Evolutionary conservation across 2,113 vertebrate genomes (phyloP).

Genomic region (Indri indri): DNA sequence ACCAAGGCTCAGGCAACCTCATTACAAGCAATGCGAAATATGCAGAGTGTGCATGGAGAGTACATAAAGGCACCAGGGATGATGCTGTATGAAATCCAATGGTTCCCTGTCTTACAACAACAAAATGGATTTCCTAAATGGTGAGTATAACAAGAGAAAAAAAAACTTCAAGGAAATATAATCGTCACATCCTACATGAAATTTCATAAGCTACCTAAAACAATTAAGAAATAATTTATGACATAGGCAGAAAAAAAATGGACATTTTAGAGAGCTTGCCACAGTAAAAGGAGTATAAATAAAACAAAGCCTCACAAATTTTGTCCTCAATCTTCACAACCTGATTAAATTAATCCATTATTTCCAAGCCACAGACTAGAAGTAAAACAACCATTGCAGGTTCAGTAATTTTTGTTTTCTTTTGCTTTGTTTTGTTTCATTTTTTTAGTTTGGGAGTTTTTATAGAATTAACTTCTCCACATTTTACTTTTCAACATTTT

Average conservation of each 20-base stretch:
- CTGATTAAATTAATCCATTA: background rate
- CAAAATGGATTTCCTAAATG: constrained; percentile 53
- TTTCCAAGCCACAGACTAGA: constrained; percentile 28
- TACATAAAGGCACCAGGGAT: constrained; percentile 76
- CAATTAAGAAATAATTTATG: background rate
- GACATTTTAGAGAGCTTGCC: background rate
- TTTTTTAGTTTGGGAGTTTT: background rate
- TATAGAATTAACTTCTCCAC: background rate
- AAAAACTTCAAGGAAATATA: background rate
- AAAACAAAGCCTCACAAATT: background rate
- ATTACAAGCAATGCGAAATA: constrained; percentile 74
- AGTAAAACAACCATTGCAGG: background rate
- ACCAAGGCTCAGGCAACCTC: constrained; percentile 86
- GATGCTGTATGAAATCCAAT: constrained; percentile 67
- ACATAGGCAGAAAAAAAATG: background rate
- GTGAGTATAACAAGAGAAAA: background rate
- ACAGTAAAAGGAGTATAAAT: background rate
- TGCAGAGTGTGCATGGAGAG: constrained; percentile 70
- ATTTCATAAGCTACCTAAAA: constrained; percentile 36
- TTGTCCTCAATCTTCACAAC: background rate
- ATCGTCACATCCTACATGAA: background rate
- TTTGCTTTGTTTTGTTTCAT: background rate
- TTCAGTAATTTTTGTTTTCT: background rate
- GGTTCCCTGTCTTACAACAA: constrained; percentile 43
- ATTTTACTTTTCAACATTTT: constrained; percentile 2